Evolutionary conservation across 1,140 invertebrate species (phyloP).

Genomic region (Sinella curviseta): DNA sequence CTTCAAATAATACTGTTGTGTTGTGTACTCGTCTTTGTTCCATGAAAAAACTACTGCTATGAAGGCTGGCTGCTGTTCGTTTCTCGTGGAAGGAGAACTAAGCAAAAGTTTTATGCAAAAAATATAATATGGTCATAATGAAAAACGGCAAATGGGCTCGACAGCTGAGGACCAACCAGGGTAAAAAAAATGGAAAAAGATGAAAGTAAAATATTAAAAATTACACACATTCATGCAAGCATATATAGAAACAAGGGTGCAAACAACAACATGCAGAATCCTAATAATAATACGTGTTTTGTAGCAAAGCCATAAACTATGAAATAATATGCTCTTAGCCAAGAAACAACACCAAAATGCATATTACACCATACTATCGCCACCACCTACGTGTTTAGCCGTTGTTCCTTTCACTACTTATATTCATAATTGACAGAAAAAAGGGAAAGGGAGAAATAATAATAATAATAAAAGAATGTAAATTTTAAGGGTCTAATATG

Average conservation of each 20-base stretch:
- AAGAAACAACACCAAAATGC: background rate
- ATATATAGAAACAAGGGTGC: too few relatives aligned
- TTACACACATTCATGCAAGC: too few relatives aligned
- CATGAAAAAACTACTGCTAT: background rate
- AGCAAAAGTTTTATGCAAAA: background rate
- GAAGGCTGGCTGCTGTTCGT: background rate
- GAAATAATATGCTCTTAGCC: too few relatives aligned
- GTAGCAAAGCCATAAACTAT: too few relatives aligned
- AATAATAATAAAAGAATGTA: conserved; percentile 1
- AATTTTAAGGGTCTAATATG: conserved; percentile 24
- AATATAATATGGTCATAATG: background rate
- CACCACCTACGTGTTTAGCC: too few relatives aligned
- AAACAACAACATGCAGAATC: too few relatives aligned
- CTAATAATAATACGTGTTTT: too few relatives aligned
- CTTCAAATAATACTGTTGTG: background rate
- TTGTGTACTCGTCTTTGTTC: too few relatives aligned
- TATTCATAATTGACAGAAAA: too few relatives aligned
- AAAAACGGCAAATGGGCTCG: conserved; percentile 5
- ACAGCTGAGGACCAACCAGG: conserved; percentile 9
- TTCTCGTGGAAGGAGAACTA: background rate
- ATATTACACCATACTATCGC: too few relatives aligned
- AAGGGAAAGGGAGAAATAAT: background rate
- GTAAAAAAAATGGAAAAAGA: background rate
- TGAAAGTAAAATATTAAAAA: conserved; percentile 17
- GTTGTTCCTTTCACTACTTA: too few relatives aligned